Conservation (phyloP, 2,113 vertebrate genomes). For the Neogobius melanostomus region DNA sequence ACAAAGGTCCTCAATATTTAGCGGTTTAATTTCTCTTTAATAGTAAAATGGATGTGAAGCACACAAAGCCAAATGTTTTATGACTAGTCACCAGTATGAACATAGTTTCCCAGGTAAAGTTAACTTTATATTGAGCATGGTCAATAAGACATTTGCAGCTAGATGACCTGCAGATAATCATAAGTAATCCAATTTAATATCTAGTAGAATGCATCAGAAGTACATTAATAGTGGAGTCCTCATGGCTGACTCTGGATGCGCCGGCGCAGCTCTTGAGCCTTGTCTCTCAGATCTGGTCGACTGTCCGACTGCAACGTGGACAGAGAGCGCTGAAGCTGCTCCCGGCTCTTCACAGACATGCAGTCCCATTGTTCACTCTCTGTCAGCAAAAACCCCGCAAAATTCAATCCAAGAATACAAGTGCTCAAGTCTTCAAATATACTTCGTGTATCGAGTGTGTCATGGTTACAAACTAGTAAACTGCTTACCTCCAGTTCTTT, state of each 20-base stretch:
- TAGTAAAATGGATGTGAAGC: constrained; percentile 56
- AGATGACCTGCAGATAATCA: constrained; percentile 24
- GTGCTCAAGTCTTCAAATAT: no score
- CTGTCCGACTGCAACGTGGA: constrained; percentile 88
- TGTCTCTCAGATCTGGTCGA: constrained; percentile 90
- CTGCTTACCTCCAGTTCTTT: constrained; percentile 86
- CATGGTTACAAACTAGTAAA: no score
- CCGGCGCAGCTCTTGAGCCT: constrained; percentile 87
- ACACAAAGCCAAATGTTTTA: constrained; percentile 58
- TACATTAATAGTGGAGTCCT: constrained; percentile 17
- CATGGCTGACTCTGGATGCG: constrained; percentile 82
- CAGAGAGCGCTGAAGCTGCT: constrained; percentile 84
- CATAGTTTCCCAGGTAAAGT: neutral
- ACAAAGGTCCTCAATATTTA: no score
- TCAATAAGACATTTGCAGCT: neutral
- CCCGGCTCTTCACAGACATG: constrained; percentile 85
- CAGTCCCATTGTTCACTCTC: constrained; percentile 89
- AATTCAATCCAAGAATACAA: neutral
- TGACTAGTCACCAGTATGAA: constrained; percentile 29
- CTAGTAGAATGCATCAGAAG: constrained; percentile 5
- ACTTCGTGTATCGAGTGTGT: no score
- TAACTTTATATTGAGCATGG: neutral
- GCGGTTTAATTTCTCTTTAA: neutral
- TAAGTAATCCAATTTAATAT: constrained; percentile 6
- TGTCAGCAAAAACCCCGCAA: constrained; percentile 46